Base-by-base conservation (phyloP, 2,113 vertebrate genomes). In the Erinaceus europaeus region DNA sequence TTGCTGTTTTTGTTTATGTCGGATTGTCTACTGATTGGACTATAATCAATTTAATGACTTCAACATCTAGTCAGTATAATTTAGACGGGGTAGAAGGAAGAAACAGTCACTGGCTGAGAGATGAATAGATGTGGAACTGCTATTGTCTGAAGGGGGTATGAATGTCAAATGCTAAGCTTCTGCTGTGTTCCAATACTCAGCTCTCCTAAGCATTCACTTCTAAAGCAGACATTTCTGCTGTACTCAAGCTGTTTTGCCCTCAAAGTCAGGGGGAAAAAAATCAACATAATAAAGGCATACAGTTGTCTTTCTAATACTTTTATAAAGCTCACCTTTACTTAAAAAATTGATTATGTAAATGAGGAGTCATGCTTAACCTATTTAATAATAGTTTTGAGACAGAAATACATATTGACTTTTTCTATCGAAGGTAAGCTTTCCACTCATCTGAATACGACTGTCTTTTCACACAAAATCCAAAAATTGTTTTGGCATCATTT, bases 1-100 rank as follows among this genome's bases (percentile, higher is more conserved):
- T 97, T 97, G 96, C 95, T 95, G 94, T 0, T 95, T 97, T 96
- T 97, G 94, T 97, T 96, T 97, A 96, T 95, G 94, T 90, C 91
- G 87, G 93, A 96, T 95, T 97, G 94, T 96, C 94, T 96, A 82
- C 92, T 94, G 94, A 96, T 96, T 96, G 94, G 86, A 83, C 90
- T 89, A 89, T 96, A 95, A 97, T 96, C 95, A 96, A 97, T 94
- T 87, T 95, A 96, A 97, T 90, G 94, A 95, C 94, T 97, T 96
- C 94, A 78, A 32, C 93, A 92, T 94, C 94, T 94, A 95, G 89
- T 95, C 95, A 81, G 89, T 94, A 89, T 92, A 96, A 92, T 97
- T 96, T 93, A 92, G 90, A 97, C 94, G 90, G 89, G 23, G 32
- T 44, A 84, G 92, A 80, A 84, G 91, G 91, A 94, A 90, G 89